Evolutionary conservation across 92 coral and sea anemone species (phyloP), one percentile per base, ranked within the genome.

Genomic region (Galaxea fascicularis): DNA sequence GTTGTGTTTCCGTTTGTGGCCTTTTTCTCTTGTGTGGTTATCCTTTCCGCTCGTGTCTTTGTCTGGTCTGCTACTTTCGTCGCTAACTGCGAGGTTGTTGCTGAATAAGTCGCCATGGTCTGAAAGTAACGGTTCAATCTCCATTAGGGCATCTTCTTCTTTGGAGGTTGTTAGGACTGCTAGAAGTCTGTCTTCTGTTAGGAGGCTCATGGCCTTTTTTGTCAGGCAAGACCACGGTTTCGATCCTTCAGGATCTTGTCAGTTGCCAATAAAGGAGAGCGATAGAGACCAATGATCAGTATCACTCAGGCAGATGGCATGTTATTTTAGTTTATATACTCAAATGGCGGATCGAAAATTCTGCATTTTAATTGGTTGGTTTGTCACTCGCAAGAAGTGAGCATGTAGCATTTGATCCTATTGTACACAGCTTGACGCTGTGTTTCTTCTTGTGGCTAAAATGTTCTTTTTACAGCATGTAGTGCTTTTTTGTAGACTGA

Each of bases 171-270:
- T 29, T 66, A 27, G 51, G 45, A 66, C 72, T 15, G 46, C 58
- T 71, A 71, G 58, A 7, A 71, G 59, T 44, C 58, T 30, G 16
- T 71, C 76, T 71, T 20, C 15, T 20, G 58, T 71, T 71, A 65
- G 44, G 3, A 65, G 71, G 71, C 46, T 65, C 41, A 65, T 64
- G 70, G 70, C 21, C 22, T 16, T 8, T 5, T 16, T 16, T 12
- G 10, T 70, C 74, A 70, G 74, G 76, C 76, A 71, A 44, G 45
- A 71, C 58, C 0, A 30, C 58, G 76, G 76, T 71, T 71, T 71
- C 16, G 57, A 44, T 71, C 76, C 76, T 71, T 71, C 76, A 21
- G 76, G 76, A 44, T 71, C 76, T 71, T 58, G 53, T 45, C 54
- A 70, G 74, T 70, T 70, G 56, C 54, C 31, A 22, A 71, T 71